Evolutionary conservation across 2,113 vertebrate genomes (phyloP), one percentile per base, ranked within the genome.

Genomic region (Monopterus albus): DNA sequence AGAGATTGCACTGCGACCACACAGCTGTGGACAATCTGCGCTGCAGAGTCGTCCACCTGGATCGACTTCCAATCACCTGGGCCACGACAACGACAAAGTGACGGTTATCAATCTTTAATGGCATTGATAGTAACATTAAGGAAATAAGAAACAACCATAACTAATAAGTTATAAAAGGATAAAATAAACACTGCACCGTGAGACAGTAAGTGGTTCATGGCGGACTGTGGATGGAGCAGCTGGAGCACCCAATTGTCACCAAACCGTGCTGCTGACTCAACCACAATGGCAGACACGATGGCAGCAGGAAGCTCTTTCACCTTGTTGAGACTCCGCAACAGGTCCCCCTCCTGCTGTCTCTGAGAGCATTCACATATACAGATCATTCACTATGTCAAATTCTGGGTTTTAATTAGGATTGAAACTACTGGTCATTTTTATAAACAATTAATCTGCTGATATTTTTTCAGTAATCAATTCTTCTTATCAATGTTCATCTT

Each of bases 191-290:
- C n/a, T 2, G 1, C 64, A 94, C 93, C 59, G 2, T 80, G 40
- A 40, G 81, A 72, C n/a, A 93, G 87, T 0, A 91, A 61, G 14
- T 86, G 56, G 71, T 73, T 60, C 5, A 91, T 10, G 7, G 90
- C 89, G 8, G 92, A 92, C 58, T 93, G 88, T 0, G 82, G 77
- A 9, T 87, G 36, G 0, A 94, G 83, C 38, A 94, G 75, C 52
- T 80, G 79, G 15, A 12, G 14, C 10, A 88, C 77, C 12, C 10
- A 1, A 39, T 79, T 20, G n/a, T 66, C 40, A 40, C 31, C 43
- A 56, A 85, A 90, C 0, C 55, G 57, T 0, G 45, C 20, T 9
- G 85, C 77, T 3, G 93, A 94, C 66, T 88, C 76, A 2, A 90
- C 43, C 33, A 94, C 65, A 4, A 93, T 43, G 6, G 74, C 71